Base-by-base conservation (phyloP, 2,888 invertebrate species). In the Cremastinae sp. region DNA sequence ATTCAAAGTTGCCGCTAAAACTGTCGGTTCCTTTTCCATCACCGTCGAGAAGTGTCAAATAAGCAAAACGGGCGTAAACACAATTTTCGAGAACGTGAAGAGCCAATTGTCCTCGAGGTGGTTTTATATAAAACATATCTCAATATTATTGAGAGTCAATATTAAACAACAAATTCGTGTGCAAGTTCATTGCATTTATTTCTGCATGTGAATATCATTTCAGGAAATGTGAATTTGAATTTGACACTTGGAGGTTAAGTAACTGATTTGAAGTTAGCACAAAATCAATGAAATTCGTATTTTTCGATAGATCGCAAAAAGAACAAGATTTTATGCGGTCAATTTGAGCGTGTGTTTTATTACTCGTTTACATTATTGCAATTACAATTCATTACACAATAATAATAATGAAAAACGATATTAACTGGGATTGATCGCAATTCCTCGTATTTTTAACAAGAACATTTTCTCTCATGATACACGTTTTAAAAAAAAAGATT, bases 1-100 rank as follows among this genome's bases (percentile, higher is more conserved):
- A 93, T 87, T 93, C 92, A 72, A 88, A 88, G 72, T 88, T 87
- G 53, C 91, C 91, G 58, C 82, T 80, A 74, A 91, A 92, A 75
- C 80, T 78, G 10, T 81, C 80, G 61, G 83, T 75, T 66, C 28
- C 28, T 28, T 90, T 86, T 28, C 86, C 85, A 51, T 87, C n/a
- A n/a, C n/a, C 86, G 49, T 87, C 82, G 68, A 91, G 74, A 3
- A 88, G 82, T 81, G 90, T 90, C 76, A 93, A 90, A 84, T 91
- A 92, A 68, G 91, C 88, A 68, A 93, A 86, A 78, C 93, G 90
- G 78, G 90, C 90, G 18, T 87, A 82, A 14, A 92, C 88, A 70
- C 92, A 91, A 75, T 90, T 90, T 87, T 93, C 92, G 53, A 93
- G 84, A 78, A 91, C 86, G 86, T 93, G 91, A 43, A 91, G 83